phyloP scores from a whole-genome alignment of 2,888 invertebrate genomes.

The Epistrophe eligans region DNA sequence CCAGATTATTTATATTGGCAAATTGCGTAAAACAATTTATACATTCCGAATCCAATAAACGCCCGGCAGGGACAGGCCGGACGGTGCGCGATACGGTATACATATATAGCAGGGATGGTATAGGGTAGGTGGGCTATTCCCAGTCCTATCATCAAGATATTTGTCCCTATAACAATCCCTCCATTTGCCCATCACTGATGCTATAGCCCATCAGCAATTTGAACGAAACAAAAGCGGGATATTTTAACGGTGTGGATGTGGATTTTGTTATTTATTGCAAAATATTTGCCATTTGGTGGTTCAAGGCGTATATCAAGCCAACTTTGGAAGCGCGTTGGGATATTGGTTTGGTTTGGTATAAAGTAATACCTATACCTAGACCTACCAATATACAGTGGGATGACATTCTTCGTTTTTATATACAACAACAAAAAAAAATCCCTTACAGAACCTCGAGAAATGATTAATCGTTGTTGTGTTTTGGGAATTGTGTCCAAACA shows the following conservation, averaged over 20 bases:
- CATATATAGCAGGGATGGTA: background rate
- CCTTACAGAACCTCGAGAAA: constrained; percentile 52
- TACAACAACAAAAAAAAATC: constrained; percentile 61
- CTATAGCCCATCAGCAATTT: constrained; percentile 30
- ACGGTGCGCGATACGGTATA: background rate
- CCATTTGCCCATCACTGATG: constrained; percentile 2
- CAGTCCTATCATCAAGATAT: constrained; percentile 1
- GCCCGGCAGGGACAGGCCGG: background rate
- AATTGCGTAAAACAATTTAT: constrained; percentile 67
- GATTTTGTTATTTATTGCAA: constrained; percentile 75
- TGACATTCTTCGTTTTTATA: constrained; percentile 73
- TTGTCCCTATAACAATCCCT: constrained; percentile 33
- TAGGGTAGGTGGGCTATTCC: constrained; percentile 22
- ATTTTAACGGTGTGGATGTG: constrained; percentile 31
- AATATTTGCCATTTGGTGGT: constrained; percentile 76
- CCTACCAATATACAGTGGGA: constrained; percentile 21
- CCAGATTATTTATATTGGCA: constrained; percentile 51
- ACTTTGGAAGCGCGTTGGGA: constrained; percentile 40
- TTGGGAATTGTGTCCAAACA: constrained; percentile 49
- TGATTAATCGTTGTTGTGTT: constrained; percentile 66
- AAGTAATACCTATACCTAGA: background rate
- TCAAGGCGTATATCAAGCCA: constrained; percentile 72
- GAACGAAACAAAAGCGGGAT: constrained; percentile 61
- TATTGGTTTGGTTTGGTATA: constrained; percentile 4
- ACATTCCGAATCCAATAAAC: constrained; percentile 48